Evolutionary conservation across 2,113 vertebrate species (phyloP).

Genomic region (Aptenodytes forsteri): DNA sequence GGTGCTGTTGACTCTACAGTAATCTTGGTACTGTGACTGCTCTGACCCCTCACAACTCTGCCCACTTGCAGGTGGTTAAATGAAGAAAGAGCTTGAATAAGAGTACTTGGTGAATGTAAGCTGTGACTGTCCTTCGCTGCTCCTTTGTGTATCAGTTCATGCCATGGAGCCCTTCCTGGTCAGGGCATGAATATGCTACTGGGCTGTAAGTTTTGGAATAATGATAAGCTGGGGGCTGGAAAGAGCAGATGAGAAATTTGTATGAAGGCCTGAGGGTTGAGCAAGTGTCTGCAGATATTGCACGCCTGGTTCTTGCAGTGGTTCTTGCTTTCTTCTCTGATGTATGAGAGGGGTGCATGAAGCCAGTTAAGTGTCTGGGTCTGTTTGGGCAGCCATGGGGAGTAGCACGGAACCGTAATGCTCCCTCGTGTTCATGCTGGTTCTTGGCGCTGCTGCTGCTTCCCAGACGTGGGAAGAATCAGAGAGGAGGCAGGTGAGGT

Average conservation of each 20-base stretch:
- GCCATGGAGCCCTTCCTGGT: not conserved
- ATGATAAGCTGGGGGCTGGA: not conserved
- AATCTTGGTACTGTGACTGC: not conserved
- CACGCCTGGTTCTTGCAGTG: not conserved
- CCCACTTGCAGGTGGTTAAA: not conserved
- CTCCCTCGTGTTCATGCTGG: rapidly evolving
- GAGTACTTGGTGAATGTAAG: not conserved
- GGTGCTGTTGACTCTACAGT: not conserved
- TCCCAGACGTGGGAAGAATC: not conserved
- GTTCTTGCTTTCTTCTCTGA: too few species aligned
- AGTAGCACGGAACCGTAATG: not conserved
- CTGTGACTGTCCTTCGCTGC: not conserved
- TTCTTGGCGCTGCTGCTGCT: not conserved
- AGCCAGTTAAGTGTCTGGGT: not conserved
- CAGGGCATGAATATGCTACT: not conserved
- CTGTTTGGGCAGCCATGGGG: not conserved
- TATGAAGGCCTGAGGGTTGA: not conserved
- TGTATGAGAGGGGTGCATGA: not conserved
- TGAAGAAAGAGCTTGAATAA: not conserved
- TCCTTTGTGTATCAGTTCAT: not conserved
- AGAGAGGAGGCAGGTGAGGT: not conserved
- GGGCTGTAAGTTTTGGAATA: not conserved
- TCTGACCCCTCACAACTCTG: not conserved
- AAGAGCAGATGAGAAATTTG: not conserved
- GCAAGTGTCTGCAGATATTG: rapidly evolving